Conservation (phyloP, 1,140 invertebrate genomes). For the Grapholita molesta region DNA sequence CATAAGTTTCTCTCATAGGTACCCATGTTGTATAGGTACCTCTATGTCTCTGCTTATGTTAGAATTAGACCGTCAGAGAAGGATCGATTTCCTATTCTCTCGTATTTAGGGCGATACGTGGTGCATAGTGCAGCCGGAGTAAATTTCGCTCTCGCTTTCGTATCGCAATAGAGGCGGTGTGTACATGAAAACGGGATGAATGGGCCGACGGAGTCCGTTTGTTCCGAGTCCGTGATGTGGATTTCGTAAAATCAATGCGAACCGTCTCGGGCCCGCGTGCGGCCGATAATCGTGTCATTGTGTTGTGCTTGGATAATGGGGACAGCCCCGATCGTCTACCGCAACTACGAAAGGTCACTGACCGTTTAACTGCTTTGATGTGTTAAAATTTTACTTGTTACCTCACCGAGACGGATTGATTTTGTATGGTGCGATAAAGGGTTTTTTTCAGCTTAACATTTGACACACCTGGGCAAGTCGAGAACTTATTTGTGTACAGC, state of each 20-base stretch:
- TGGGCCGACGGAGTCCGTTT: slow-evolving; percentile 69
- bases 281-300: slow-evolving; percentile 66
- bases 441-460: background rate
- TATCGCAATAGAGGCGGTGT: slow-evolving; percentile 68
- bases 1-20: background rate
- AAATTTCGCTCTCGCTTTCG: slow-evolving; percentile 76
- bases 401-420: slow-evolving; percentile 36
- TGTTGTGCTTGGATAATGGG: slow-evolving; percentile 58
- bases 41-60: slow-evolving; percentile 24
- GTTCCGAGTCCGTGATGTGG: slow-evolving; percentile 69
- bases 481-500: background rate
- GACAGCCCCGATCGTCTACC: slow-evolving; percentile 44
- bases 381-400: slow-evolving; percentile 58
- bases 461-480: background rate
- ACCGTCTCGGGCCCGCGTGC: slow-evolving; percentile 61
- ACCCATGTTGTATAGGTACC: no score
- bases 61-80: slow-evolving; percentile 39
- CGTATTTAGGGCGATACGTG: slow-evolving; percentile 68
- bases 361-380: slow-evolving; percentile 48
- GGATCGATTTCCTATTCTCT: slow-evolving; percentile 61
- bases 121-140: slow-evolving; percentile 68
- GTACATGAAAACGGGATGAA: slow-evolving; percentile 77
- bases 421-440: background rate
- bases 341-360: slow-evolving; percentile 46
- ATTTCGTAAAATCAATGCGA: slow-evolving; percentile 74